Base-by-base conservation (phyloP, 53 echinoderm and acorn worm species). In the Holothuria leucospilota region DNA sequence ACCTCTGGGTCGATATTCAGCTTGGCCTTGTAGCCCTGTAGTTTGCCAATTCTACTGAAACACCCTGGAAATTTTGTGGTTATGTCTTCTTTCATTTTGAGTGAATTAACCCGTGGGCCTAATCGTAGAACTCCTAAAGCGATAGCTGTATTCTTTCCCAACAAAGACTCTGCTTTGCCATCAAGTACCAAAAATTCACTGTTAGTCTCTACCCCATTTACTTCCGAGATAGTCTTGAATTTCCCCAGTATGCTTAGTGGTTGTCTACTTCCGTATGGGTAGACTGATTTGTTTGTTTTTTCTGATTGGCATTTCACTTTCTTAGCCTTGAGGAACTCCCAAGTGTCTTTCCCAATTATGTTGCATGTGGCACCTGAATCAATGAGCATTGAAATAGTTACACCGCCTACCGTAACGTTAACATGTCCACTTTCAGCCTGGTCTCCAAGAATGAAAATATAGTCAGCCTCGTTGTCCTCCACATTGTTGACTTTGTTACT, bases 331-430 rank as follows among this genome's bases (percentile, higher is more conserved):
- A 92, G 64, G 9, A 28, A 46, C 58, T 92, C 71, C 88, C 81
- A 92, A n/a, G 77, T 69, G 21, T 71, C 41, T 61, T 59, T 51
- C 74, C 86, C 82, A 61, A 89, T 89, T 4, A 89, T 87, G 41
- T 91, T 91, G 20, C 62, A 81, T 67, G 66, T 53, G 10, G 89
- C 86, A 6, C 89, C 92, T 67, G 80, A 79, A 56, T 92, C 88
- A 63, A 92, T 85, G 39, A 92, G 68, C 20, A 91, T 78, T 62
- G 77, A 39, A n/a, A 89, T 20, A 16, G 66, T 51, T 77, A 73
- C 59, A 28, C 64, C 59, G 51, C 77, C 72, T 30, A 86, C 72
- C 78, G 18, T 87, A 13, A 87, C 53, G 20, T 34, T 13, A 24
- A 87, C 74, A 65, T 87, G 51, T 87, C 68, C 65, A 62, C 58